These are phyloP conservation scores for Xyliphius kryptos DNA, from an alignment of 2,113 vertebrate species.

Conservation along the genomic window DNA sequence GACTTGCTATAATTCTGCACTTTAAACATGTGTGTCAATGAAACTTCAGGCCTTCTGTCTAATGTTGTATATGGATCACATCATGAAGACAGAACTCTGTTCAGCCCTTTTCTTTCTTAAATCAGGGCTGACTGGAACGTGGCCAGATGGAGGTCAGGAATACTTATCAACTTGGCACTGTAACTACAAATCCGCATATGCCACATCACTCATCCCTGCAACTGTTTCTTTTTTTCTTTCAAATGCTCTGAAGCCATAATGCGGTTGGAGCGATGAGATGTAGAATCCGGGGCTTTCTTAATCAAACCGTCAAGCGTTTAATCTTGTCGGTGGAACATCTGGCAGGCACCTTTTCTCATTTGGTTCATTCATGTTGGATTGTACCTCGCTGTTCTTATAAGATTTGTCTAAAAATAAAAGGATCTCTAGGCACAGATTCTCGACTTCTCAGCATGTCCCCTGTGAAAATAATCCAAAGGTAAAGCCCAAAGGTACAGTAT, in stretches of 20 bases:
- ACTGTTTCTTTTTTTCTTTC: slow-evolving; percentile 19
- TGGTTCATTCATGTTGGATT: slow-evolving; percentile 44
- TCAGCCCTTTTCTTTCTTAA: no score
- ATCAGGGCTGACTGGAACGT: no score
- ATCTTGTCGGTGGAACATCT: slow-evolving; percentile 77
- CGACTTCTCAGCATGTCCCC: no score
- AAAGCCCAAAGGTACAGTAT: slow-evolving; percentile 78
- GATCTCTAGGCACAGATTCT: no score
- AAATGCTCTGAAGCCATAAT: slow-evolving; percentile 43
- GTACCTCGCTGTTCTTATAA: slow-evolving; percentile 19
- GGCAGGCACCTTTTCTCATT: slow-evolving; percentile 81
- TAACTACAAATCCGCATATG: slow-evolving; percentile 35
- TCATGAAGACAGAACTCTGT: no score
- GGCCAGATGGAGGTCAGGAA: slow-evolving; percentile 19
- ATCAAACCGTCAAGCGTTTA: slow-evolving; percentile 72
- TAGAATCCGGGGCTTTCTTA: slow-evolving; percentile 69
- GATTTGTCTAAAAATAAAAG: slow-evolving; percentile 24
- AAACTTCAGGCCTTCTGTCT: no score
- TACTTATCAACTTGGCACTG: slow-evolving; percentile 35
- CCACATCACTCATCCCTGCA: slow-evolving; percentile 37
- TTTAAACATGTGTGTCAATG: no score
- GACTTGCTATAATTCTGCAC: no score
- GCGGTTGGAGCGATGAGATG: slow-evolving; percentile 59
- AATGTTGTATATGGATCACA: no score
- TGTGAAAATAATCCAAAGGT: slow-evolving; percentile 43